phyloP scores from a whole-genome alignment of 2,797 vertebrate species.

The Xiphophorus birchmanni region DNA sequence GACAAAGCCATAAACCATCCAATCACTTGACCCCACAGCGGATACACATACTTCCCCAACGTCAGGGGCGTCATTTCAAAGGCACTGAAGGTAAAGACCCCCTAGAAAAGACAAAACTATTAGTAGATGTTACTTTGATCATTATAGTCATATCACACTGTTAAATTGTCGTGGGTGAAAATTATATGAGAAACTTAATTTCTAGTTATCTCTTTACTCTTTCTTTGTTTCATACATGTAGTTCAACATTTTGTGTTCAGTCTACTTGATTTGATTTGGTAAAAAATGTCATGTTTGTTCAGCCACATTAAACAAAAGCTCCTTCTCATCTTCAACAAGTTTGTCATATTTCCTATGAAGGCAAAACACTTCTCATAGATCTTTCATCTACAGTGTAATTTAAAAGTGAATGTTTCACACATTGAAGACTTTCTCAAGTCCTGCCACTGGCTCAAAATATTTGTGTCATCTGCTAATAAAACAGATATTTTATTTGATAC shows the following conservation, averaged over 20 bases:
- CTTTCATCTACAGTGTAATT: too few relatives aligned
- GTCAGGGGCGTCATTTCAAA: conserved; percentile 91
- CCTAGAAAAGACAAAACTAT: conserved; percentile 69
- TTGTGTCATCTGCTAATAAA: too few relatives aligned
- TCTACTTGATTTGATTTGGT: background rate
- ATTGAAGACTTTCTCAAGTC: too few relatives aligned
- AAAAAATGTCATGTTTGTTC: background rate
- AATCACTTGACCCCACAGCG: conserved; percentile 87
- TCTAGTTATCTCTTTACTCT: background rate
- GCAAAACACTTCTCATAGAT: too few relatives aligned
- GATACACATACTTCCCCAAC: conserved; percentile 88
- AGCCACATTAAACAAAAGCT: background rate
- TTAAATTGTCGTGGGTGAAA: background rate
- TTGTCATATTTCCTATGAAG: background rate
- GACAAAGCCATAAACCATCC: conserved; percentile 92
- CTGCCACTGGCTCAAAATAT: too few relatives aligned
- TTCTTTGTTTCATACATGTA: background rate
- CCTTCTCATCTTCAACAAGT: background rate
- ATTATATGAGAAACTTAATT: background rate
- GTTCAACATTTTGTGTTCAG: background rate
- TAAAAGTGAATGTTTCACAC: too few relatives aligned
- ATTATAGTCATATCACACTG: background rate
- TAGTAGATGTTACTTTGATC: background rate
- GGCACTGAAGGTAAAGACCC: conserved; percentile 91
- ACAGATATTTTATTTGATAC: too few relatives aligned